Percentiles rank a stretch among this genome's conserved stretches.
These are phyloP conservation scores for Rotaria macrura DNA, from an alignment of 2,888 invertebrate genomes.

Conservation along the genomic window DNA sequence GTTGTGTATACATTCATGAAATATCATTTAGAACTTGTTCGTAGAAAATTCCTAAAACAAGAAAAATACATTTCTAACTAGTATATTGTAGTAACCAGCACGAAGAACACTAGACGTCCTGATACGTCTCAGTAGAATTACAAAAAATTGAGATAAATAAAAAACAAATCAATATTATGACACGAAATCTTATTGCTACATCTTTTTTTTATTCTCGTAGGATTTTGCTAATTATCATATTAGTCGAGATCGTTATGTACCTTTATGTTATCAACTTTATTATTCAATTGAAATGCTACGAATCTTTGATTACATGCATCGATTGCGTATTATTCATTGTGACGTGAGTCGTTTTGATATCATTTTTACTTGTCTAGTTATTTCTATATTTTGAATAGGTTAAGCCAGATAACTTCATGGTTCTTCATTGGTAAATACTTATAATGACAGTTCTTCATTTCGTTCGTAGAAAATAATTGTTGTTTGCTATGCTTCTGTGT, in stretches of 20 bases:
- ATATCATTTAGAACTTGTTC: too few species aligned
- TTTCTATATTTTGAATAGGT: background rate
- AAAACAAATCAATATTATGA: too few species aligned
- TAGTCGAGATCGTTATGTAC: slow-evolving; percentile 5
- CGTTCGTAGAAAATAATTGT: too few species aligned
- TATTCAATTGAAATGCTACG: slow-evolving; percentile 10
- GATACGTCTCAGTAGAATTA: too few species aligned
- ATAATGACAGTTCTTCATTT: background rate
- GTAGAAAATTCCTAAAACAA: too few species aligned
- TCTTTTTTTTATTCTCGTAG: background rate
- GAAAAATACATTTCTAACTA: too few species aligned
- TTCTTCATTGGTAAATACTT: background rate
- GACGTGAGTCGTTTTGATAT: background rate
- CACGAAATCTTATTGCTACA: too few species aligned
- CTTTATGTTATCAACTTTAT: slow-evolving; percentile 14
- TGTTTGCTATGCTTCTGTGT: background rate
- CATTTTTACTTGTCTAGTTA: background rate
- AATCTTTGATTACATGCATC: background rate
- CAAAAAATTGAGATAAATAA: too few species aligned
- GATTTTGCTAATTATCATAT: slow-evolving; percentile 21
- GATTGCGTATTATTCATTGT: slow-evolving; percentile 3
- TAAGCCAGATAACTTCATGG: slow-evolving; percentile 15
- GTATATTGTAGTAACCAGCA: too few species aligned
- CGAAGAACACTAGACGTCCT: too few species aligned
- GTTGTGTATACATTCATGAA: too few species aligned